phyloP scores from a whole-genome alignment of 2,113 vertebrate species.

The Apistogramma diplotaenia region DNA sequence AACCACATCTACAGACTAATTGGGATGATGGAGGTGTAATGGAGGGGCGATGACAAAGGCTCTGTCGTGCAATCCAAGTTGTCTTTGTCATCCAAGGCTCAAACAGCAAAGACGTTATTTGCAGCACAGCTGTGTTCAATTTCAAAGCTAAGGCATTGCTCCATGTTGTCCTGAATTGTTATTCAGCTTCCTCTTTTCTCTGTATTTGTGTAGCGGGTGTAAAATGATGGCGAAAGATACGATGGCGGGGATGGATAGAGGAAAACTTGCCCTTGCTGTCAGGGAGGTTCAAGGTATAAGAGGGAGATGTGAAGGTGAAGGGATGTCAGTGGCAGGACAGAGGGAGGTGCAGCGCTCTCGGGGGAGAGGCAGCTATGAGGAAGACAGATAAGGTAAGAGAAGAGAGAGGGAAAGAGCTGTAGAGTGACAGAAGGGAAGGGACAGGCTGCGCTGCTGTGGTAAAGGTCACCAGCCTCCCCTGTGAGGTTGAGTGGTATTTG shows the following conservation, averaged over 20 bases:
- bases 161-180: neutral
- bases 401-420: slow-evolving; percentile 34
- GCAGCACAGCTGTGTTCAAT: neutral
- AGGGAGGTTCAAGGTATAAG: slow-evolving; percentile 58
- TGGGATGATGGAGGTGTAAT: neutral
- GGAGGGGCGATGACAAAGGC: neutral
- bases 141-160: neutral
- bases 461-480: slow-evolving; percentile 76
- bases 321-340: slow-evolving; percentile 26
- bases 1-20: neutral
- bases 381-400: slow-evolving; percentile 59
- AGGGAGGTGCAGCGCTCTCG: slow-evolving; percentile 44
- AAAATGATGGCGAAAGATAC: slow-evolving; percentile 55
- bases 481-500: slow-evolving; percentile 76
- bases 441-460: slow-evolving; percentile 51
- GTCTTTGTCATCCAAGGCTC: neutral
- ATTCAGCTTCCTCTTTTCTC: slow-evolving; percentile 25
- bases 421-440: slow-evolving; percentile 59
- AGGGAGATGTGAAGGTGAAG: slow-evolving; percentile 47
- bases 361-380: slow-evolving; percentile 48
- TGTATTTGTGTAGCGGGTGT: slow-evolving; percentile 12
- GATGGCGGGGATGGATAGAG: slow-evolving; percentile 53
- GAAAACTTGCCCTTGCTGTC: slow-evolving; percentile 63
- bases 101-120: neutral
- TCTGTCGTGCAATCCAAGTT: neutral